A percentile compares a stretch with the other conserved stretches of the same genome.
Evolutionary conservation across 2,113 vertebrate genomes (phyloP).

Genomic region (Xyrauchen texanus): DNA sequence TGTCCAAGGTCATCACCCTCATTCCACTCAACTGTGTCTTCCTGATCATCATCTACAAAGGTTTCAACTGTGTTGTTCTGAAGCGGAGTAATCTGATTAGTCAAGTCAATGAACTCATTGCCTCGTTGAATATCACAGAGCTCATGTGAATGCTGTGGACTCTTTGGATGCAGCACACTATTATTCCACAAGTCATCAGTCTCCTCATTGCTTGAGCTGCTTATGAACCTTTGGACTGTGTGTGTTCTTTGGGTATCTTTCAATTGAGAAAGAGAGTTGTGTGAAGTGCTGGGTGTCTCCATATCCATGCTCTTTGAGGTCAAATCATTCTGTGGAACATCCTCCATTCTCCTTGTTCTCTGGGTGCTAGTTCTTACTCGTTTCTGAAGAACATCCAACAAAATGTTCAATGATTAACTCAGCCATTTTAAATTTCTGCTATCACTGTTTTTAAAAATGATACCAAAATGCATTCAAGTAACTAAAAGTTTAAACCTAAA

Average conservation of each 20-base stretch:
- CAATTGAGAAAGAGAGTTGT: no score
- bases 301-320: not conserved
- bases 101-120: not conserved
- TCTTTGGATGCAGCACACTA: no score
- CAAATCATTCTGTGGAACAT: no score
- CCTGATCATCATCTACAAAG: not conserved
- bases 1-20: constrained; percentile 6
- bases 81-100: not conserved
- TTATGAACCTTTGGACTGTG: no score
- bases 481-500: no score
- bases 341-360: not conserved
- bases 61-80: not conserved
- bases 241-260: no score
- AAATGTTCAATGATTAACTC: not conserved
- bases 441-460: not conserved
- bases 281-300: no score
- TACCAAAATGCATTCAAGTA: no score
- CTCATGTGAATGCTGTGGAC: no score
- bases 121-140: no score
- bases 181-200: no score
- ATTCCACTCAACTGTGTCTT: constrained; percentile 18
- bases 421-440: not conserved
- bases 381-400: constrained; percentile 2
- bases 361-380: not conserved
- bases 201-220: no score